These are phyloP conservation scores for Hiodon tergisus DNA, from an alignment of 2,113 vertebrate species.

Conservation along the genomic window DNA sequence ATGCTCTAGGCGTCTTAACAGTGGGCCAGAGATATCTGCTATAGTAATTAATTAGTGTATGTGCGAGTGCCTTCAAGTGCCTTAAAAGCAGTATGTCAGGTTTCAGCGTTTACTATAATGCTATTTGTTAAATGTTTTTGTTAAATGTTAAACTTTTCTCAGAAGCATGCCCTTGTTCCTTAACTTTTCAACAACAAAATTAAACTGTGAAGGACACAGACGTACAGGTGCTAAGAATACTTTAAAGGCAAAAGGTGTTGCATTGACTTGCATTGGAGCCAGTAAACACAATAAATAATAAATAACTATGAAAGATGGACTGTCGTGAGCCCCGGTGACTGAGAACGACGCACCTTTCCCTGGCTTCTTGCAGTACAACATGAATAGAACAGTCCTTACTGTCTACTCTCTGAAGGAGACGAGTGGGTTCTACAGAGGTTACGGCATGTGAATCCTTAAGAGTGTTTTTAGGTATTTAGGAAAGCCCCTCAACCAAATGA, in stretches of 20 bases:
- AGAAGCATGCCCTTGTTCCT: too few relatives aligned
- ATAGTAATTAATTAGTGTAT: not conserved
- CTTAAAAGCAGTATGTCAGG: constrained; percentile 4
- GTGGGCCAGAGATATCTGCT: constrained; percentile 1
- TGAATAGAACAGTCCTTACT: not conserved
- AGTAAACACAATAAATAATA: not conserved
- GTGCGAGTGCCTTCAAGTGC: not conserved
- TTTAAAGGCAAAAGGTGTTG: not conserved
- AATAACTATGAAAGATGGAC: not conserved
- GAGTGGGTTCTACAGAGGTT: too few relatives aligned
- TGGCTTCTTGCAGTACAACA: not conserved
- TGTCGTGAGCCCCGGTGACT: not conserved
- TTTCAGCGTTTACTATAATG: not conserved
- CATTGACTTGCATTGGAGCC: not conserved
- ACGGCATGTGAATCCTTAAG: constrained; percentile 1
- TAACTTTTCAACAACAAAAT: not conserved
- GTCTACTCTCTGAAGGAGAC: not conserved
- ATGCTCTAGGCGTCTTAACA: not conserved
- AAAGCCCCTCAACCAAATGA: not conserved
- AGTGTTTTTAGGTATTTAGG: constrained; percentile 25
- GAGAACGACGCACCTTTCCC: not conserved
- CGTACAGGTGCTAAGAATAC: not conserved
- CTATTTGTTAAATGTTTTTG: too few relatives aligned
- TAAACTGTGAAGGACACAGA: not conserved
- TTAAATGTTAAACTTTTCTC: too few relatives aligned